A percentile compares a stretch with the other conserved stretches of the same genome.
phyloP scores from a whole-genome alignment of 2,888 invertebrate genomes.

The Phlogophora meticulosa region DNA sequence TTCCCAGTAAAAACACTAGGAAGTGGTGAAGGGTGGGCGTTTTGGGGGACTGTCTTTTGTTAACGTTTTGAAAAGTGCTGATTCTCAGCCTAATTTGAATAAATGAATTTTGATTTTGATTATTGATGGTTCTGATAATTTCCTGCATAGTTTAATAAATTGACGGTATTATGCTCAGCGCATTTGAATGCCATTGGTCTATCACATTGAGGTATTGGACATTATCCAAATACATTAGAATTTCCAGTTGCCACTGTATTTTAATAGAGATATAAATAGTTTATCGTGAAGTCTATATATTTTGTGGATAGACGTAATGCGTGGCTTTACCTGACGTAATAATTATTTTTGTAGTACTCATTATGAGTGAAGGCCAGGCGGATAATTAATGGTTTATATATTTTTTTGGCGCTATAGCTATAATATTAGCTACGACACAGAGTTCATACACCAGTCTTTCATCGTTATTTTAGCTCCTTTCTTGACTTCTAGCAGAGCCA shows the following conservation, averaged over 20 bases:
- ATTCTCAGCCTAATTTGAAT: too few relatives aligned
- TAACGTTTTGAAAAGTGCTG: too few relatives aligned
- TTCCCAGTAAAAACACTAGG: too few relatives aligned
- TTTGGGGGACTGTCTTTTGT: too few relatives aligned
- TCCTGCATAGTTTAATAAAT: constrained; percentile 10
- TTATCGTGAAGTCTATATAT: constrained; percentile 58
- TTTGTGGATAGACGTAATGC: constrained; percentile 35
- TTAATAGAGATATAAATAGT: constrained; percentile 66
- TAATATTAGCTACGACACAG: neutral
- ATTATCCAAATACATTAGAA: constrained; percentile 67
- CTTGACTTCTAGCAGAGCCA: too few relatives aligned
- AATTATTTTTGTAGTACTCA: constrained; percentile 35
- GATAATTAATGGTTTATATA: constrained; percentile 2
- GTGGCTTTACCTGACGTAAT: constrained; percentile 52
- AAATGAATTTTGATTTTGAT: too few relatives aligned
- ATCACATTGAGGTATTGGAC: constrained; percentile 64
- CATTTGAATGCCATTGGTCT: constrained; percentile 61
- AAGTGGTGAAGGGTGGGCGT: too few relatives aligned
- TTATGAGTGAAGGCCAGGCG: neutral
- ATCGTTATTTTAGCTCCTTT: too few relatives aligned
- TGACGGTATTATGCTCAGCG: constrained; percentile 9
- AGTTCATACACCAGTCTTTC: too few relatives aligned
- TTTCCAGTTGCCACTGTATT: constrained; percentile 61
- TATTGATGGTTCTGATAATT: constrained; percentile 2
- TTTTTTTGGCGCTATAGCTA: neutral